Evolutionary conservation across 2,888 invertebrate genomes (phyloP), one percentile per base, ranked within the genome.

Genomic region (Erebia ligea): DNA sequence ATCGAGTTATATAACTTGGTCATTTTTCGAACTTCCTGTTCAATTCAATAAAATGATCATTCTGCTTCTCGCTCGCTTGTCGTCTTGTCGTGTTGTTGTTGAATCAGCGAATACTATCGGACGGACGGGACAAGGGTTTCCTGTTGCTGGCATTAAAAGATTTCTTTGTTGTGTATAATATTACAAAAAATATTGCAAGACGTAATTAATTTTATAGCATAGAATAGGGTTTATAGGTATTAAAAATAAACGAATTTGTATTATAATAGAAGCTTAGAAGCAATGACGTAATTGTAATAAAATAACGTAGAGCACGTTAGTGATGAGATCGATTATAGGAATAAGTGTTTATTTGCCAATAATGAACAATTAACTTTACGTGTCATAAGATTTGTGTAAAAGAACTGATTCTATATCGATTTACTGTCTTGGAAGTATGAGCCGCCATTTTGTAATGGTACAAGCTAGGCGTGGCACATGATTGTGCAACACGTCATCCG

Each of bases 361-460:
- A 63, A 70, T 61, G 70, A 74, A 70, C 62, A 54, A 52, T 54
- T 34, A 34, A 65, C 45, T 52, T 19, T 50, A 65, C 59, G 75
- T 74, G 73, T 68, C 19, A 5, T 72, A 59, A 68, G 70, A 77
- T 76, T 77, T 71, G 73, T 75, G 76, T 40, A 25, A 65, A 57
- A 73, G 48, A 15, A 10, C 67, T 69, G 67, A 59, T 56, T 70
- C 57, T 57, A 17, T 50, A 59, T 59, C 68, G 57, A 67, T 40
- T 48, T 48, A 59, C 70, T 68, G 66, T 59, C 45, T 58, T 68
- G 59, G 69, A 69, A 73, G 74, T 71, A 82, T 84, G 81, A 81
- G 82, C 79, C 88, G 91, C 92, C 92, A 92, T 92, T 85, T 92
- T 91, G 85, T 84, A 77, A 81, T 75, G 72, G 79, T 79, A 81